phyloP scores from a whole-genome alignment of 2,113 vertebrate species.

The Brienomyrus brachyistius region DNA sequence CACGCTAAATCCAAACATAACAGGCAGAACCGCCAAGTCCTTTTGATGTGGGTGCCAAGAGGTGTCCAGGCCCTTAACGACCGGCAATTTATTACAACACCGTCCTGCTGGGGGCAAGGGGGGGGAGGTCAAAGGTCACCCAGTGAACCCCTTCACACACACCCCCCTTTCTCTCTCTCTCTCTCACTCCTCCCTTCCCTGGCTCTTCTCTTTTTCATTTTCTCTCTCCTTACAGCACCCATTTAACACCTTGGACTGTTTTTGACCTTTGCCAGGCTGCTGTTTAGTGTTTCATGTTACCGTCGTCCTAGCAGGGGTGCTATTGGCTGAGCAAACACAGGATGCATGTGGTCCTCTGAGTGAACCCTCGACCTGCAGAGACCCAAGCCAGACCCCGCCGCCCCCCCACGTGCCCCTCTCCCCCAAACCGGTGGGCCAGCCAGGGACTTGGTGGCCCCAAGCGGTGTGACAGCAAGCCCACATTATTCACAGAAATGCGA shows the following conservation, averaged over 20 bases:
- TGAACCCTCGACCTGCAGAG: constrained; percentile 14
- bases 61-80: constrained; percentile 62
- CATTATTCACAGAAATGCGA: background rate
- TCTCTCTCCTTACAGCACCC: constrained; percentile 47
- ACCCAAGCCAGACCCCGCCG: background rate
- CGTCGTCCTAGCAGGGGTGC: constrained; percentile 38
- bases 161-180: constrained; percentile 2
- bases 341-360: constrained; percentile 31
- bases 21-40: constrained; percentile 50
- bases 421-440: too few species aligned
- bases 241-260: constrained; percentile 59
- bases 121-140: constrained; percentile 54
- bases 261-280: constrained; percentile 50
- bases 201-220: constrained; percentile 26
- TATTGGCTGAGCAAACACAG: constrained; percentile 45
- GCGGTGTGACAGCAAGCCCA: background rate
- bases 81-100: constrained; percentile 59
- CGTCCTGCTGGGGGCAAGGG: constrained; percentile 46
- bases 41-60: constrained; percentile 65
- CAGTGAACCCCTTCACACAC: constrained; percentile 46
- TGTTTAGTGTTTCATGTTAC: constrained; percentile 56
- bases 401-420: background rate
- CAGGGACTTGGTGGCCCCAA: background rate
- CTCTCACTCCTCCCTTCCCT: constrained; percentile 9
- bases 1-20: constrained; percentile 54